phyloP scores from a whole-genome alignment of 37 sponge, comb jelly and placozoan species.

The Bolinopsis microptera region DNA sequence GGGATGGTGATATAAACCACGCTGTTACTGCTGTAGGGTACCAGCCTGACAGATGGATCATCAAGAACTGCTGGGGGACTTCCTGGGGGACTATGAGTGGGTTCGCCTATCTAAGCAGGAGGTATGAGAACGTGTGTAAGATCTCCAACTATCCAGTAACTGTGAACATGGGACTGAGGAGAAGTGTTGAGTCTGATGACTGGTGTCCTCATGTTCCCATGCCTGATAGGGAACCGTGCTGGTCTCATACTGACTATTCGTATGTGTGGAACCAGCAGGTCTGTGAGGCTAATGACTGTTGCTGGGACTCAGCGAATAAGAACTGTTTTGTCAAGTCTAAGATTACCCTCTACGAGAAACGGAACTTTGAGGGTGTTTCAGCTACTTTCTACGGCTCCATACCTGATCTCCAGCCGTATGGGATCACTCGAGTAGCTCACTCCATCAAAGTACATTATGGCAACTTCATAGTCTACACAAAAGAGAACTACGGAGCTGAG shows the following conservation, averaged over 20 bases:
- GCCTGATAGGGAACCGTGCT: background rate
- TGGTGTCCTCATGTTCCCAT: background rate
- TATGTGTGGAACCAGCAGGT: background rate
- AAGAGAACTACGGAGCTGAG: background rate
- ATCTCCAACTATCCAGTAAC: background rate
- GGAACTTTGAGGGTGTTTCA: background rate
- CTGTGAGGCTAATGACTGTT: background rate
- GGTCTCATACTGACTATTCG: background rate
- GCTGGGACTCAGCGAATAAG: background rate
- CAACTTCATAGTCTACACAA: slow-evolving; percentile 10
- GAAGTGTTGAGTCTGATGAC: background rate
- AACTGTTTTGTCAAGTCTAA: slow-evolving; percentile 17
- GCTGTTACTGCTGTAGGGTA: slow-evolving; percentile 34
- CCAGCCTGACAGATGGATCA: slow-evolving; percentile 26
- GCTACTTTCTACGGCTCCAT: slow-evolving; percentile 30
- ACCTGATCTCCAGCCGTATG: background rate
- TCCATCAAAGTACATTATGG: slow-evolving; percentile 21
- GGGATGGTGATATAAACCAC: background rate
- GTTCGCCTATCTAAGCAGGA: background rate
- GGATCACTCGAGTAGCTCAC: background rate
- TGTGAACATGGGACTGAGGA: background rate
- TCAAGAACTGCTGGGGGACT: slow-evolving; percentile 30
- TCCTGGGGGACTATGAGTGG: background rate
- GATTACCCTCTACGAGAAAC: background rate
- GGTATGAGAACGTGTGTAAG: background rate